A percentile compares a stretch with the other conserved stretches of the same genome.
phyloP scores from a whole-genome alignment of 2,888 invertebrate genomes.

The Chloromyia formosa region DNA sequence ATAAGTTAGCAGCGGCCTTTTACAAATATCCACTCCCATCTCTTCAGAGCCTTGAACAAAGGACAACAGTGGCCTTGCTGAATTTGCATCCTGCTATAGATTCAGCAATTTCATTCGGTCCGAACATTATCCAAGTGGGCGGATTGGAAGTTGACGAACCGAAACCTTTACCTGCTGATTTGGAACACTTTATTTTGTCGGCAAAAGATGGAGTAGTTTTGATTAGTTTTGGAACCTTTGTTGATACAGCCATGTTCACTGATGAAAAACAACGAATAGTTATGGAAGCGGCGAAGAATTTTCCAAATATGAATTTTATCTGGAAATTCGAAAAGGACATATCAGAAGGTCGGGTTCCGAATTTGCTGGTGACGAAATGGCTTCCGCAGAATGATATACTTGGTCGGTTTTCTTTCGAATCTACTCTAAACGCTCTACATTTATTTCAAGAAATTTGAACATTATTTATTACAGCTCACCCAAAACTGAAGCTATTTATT shows the following conservation, averaged over 20 bases:
- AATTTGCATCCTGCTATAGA: constrained; percentile 50
- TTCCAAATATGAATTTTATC: constrained; percentile 54
- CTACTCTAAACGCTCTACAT: neutral
- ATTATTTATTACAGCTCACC: constrained; percentile 38
- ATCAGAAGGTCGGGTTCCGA: constrained; percentile 51
- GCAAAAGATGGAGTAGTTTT: constrained; percentile 53
- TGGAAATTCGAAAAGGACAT: constrained; percentile 55
- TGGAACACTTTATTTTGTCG: constrained; percentile 49
- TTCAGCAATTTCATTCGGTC: constrained; percentile 49
- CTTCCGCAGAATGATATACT: constrained; percentile 65
- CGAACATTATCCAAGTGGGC: constrained; percentile 51
- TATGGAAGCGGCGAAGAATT: constrained; percentile 52
- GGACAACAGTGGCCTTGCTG: constrained; percentile 46
- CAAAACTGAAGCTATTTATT: constrained; percentile 53
- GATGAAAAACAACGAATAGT: constrained; percentile 49
- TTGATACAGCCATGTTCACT: constrained; percentile 47
- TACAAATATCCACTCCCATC: constrained; percentile 1
- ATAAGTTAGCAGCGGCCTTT: constrained; percentile 4
- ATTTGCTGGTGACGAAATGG: constrained; percentile 64
- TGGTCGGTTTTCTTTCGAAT: constrained; percentile 7
- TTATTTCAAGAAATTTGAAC: neutral
- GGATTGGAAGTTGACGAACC: constrained; percentile 52
- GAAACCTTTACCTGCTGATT: constrained; percentile 49
- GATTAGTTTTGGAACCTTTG: constrained; percentile 54
- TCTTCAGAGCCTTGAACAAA: constrained; percentile 24